phyloP scores from a whole-genome alignment of 2,888 invertebrate species.

The Gortyna flavago region DNA sequence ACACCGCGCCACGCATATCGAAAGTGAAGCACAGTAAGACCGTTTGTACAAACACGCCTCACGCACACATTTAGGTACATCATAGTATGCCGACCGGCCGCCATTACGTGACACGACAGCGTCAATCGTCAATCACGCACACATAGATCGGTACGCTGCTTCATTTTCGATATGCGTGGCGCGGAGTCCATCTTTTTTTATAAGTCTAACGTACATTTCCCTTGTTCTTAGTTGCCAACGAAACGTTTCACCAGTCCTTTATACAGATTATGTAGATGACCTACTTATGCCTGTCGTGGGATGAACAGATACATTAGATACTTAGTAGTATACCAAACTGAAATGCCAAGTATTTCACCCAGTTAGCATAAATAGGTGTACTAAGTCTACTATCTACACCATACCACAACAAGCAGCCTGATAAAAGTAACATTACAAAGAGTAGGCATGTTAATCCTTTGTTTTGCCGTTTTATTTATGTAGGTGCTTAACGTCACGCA shows the following conservation, averaged over 20 bases:
- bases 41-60: too few relatives aligned
- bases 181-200: too few relatives aligned
- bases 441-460: conserved; percentile 38
- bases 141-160: too few relatives aligned
- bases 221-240: neutral
- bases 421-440: conserved; percentile 23
- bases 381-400: neutral
- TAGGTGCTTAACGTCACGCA: conserved; percentile 46
- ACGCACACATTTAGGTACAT: too few relatives aligned
- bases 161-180: too few relatives aligned
- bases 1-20: too few relatives aligned
- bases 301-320: neutral
- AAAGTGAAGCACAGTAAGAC: too few relatives aligned
- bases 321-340: neutral
- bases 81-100: too few relatives aligned
- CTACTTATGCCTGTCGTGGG: neutral
- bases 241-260: neutral
- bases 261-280: neutral
- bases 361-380: neutral
- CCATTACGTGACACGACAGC: too few relatives aligned
- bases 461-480: conserved; percentile 34
- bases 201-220: too few relatives aligned
- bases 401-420: neutral
- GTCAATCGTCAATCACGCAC: too few relatives aligned
- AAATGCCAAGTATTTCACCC: neutral